phyloP scores from a whole-genome alignment of 1,140 invertebrate species.

The Lordiphosa collinella region DNA sequence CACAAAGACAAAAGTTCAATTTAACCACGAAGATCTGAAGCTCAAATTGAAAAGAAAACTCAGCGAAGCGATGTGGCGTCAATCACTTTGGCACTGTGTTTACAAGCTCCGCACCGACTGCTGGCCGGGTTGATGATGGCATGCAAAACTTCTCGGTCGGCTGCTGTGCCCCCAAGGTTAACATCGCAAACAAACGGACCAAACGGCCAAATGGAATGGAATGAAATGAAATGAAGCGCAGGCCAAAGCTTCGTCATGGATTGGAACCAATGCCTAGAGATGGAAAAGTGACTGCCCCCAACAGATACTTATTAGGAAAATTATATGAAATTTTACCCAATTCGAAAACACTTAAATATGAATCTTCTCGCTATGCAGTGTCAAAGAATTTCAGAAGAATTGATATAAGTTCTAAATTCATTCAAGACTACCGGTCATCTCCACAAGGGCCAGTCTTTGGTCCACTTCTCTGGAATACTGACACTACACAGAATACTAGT shows the following conservation, averaged over 20 bases:
- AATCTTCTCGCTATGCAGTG: too few relatives aligned
- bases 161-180: slow-evolving; percentile 71
- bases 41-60: slow-evolving; percentile 46
- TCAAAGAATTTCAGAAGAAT: too few relatives aligned
- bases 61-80: slow-evolving; percentile 33
- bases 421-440: too few relatives aligned
- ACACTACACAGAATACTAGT: too few relatives aligned
- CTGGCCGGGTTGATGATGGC: slow-evolving; percentile 20
- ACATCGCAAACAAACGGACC: slow-evolving; percentile 64
- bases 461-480: too few relatives aligned
- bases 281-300: slow-evolving; percentile 28
- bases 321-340: too few relatives aligned
- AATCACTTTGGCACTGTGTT: slow-evolving; percentile 63
- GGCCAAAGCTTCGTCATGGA: slow-evolving; percentile 25
- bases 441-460: too few relatives aligned
- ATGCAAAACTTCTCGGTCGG: slow-evolving; percentile 55
- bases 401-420: too few relatives aligned
- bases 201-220: slow-evolving; percentile 50
- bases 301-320: background rate
- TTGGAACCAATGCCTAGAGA: slow-evolving; percentile 36
- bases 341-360: too few relatives aligned
- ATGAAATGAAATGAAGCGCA: slow-evolving; percentile 59
- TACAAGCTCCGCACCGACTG: slow-evolving; percentile 6
- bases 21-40: slow-evolving; percentile 16
- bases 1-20: slow-evolving; percentile 45